phyloP scores from a whole-genome alignment of 1,140 invertebrate species.

The Pomacea maculata region DNA sequence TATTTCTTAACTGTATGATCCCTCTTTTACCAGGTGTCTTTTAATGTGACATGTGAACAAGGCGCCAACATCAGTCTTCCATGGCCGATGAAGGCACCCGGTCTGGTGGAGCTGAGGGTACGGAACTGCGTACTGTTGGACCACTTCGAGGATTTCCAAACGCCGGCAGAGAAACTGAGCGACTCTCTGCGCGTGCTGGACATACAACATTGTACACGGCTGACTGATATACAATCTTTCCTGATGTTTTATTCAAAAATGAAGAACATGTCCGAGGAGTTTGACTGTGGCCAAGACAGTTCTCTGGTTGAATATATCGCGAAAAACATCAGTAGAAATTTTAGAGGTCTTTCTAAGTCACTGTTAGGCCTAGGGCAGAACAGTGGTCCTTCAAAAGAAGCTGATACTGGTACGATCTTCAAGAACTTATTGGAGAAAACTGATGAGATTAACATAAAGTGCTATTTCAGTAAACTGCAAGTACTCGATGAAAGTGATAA shows the following conservation, averaged over 20 bases:
- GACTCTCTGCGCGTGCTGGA: conserved; percentile 36
- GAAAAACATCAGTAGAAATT: conserved; percentile 14
- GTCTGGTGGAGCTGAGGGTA: conserved; percentile 24
- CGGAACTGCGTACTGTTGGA: conserved; percentile 21
- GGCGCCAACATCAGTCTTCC: conserved; percentile 29
- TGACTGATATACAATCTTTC: background rate
- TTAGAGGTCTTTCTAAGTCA: background rate
- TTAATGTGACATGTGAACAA: conserved; percentile 1
- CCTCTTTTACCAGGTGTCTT: background rate
- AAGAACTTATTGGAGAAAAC: background rate
- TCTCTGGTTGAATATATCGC: conserved; percentile 16
- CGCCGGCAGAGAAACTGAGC: background rate
- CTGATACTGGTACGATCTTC: too few species aligned
- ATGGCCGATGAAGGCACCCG: conserved; percentile 25
- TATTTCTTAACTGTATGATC: background rate
- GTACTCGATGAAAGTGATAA: conserved; percentile 26
- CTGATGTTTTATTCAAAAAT: background rate
- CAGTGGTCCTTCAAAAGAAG: too few species aligned
- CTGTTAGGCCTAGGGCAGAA: background rate
- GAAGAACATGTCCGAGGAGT: conserved; percentile 29
- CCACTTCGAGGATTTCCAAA: conserved; percentile 26
- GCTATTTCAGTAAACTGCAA: background rate
- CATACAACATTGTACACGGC: conserved; percentile 23
- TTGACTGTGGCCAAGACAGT: conserved; percentile 37
- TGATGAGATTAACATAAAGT: background rate